Evolutionary conservation across 2,888 invertebrate genomes (phyloP).

Genomic region (Acleris laterana): DNA sequence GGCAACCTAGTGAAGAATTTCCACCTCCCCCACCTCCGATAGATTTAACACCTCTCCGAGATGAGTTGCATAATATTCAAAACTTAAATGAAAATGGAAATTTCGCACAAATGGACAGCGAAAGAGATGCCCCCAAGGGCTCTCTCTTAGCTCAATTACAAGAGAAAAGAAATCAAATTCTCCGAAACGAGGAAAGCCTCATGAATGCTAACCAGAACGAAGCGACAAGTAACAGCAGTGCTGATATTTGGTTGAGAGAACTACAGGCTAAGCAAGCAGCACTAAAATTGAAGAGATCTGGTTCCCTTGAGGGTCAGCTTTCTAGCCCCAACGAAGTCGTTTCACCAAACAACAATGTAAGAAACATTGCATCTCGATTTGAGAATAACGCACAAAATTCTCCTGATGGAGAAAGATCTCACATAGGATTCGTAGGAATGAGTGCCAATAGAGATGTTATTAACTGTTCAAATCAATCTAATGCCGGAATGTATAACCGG

Average conservation of each 20-base stretch:
- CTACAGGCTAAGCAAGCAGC: constrained; percentile 91
- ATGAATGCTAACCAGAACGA: constrained; percentile 62
- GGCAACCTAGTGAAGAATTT: constrained; percentile 95
- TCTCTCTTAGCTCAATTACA: constrained; percentile 86
- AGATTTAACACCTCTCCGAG: constrained; percentile 87
- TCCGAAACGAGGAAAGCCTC: constrained; percentile 72
- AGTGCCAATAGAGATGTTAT: constrained; percentile 77
- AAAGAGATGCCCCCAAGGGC: constrained; percentile 64
- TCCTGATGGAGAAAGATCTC: constrained; percentile 67
- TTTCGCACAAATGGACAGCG: constrained; percentile 58
- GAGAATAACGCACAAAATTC: constrained; percentile 78
- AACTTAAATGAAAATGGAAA: constrained; percentile 46
- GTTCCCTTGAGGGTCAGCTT: constrained; percentile 68
- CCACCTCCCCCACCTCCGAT: constrained; percentile 94
- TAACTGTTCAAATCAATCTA: constrained; percentile 72
- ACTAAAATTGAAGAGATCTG: constrained; percentile 70
- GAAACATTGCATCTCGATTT: constrained; percentile 92
- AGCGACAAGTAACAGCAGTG: constrained; percentile 52
- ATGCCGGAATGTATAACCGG: constrained; percentile 63
- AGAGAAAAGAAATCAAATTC: constrained; percentile 86
- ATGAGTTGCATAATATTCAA: constrained; percentile 83
- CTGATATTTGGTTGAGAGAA: constrained; percentile 90
- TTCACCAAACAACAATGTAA: constrained; percentile 78
- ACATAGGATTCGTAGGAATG: constrained; percentile 72
- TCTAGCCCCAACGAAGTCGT: constrained; percentile 58